These are phyloP conservation scores for Nerophis lumbriciformis DNA, from an alignment of 2,113 vertebrate genomes.

Conservation along the genomic window DNA sequence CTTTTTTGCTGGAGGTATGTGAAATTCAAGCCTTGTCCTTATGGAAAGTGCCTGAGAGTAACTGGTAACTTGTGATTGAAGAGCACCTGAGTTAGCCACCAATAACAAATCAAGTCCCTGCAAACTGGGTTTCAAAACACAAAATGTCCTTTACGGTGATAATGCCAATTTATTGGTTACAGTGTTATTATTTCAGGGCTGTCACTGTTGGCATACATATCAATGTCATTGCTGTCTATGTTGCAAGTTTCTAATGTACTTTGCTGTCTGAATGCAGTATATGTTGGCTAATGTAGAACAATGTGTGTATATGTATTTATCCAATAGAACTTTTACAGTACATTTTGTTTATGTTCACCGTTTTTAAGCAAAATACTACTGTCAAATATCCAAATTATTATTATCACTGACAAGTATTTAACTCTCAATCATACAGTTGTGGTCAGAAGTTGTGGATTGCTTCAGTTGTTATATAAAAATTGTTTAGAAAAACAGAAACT, in stretches of 20 bases:
- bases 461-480: neutral
- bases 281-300: conserved; percentile 54
- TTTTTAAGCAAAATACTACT: conserved; percentile 11
- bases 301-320: conserved; percentile 53
- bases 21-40: conserved; percentile 67
- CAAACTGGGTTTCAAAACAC: conserved; percentile 32
- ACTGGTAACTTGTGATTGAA: conserved; percentile 37
- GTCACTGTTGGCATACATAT: conserved; percentile 55
- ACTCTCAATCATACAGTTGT: neutral
- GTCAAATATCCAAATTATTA: conserved; percentile 7
- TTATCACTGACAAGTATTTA: neutral
- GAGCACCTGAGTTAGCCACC: conserved; percentile 42
- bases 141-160: conserved; percentile 37
- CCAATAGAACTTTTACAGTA: conserved; percentile 44
- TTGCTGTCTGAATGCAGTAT: conserved; percentile 62
- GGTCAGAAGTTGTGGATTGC: neutral
- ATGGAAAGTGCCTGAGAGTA: conserved; percentile 91
- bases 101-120: conserved; percentile 45
- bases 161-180: conserved; percentile 49
- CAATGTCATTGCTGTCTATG: conserved; percentile 58
- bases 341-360: conserved; percentile 35
- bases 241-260: conserved; percentile 63
- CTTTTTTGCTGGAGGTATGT: conserved; percentile 42
- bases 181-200: conserved; percentile 58
- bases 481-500: neutral